These are phyloP conservation scores for Choristoneura fumiferana DNA, from an alignment of 1,140 invertebrate species.

Conservation along the genomic window DNA sequence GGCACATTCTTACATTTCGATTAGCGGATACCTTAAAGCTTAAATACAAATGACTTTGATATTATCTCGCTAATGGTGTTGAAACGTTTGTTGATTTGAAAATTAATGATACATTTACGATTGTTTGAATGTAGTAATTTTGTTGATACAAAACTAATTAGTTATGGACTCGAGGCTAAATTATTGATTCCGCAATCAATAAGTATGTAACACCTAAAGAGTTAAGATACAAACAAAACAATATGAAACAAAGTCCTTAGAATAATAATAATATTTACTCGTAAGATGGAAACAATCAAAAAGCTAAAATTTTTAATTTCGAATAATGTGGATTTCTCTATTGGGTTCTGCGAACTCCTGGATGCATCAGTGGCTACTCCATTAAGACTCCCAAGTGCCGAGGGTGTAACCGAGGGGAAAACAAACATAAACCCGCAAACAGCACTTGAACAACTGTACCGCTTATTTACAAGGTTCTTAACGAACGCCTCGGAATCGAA, in stretches of 20 bases:
- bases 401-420: constrained; percentile 8
- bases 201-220: no score
- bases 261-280: no score
- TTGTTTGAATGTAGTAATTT: neutral
- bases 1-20: constrained; percentile 22
- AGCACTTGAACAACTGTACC: neutral
- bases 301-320: no score
- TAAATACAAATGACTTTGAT: constrained; percentile 18
- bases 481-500: constrained; percentile 7
- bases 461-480: constrained; percentile 9
- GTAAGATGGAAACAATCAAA: no score
- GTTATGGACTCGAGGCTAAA: no score
- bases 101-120: neutral
- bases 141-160: neutral
- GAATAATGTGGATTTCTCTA: no score
- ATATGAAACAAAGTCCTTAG: no score
- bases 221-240: no score
- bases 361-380: constrained; percentile 1
- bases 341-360: neutral
- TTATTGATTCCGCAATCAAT: no score
- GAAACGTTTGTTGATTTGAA: constrained; percentile 5
- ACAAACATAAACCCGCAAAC: constrained; percentile 3
- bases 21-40: constrained; percentile 14
- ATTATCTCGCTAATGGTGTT: constrained; percentile 12
- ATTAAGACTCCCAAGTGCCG: neutral